phyloP scores from a whole-genome alignment of 2,113 vertebrate species.

The Gymnorhina tibicen region DNA sequence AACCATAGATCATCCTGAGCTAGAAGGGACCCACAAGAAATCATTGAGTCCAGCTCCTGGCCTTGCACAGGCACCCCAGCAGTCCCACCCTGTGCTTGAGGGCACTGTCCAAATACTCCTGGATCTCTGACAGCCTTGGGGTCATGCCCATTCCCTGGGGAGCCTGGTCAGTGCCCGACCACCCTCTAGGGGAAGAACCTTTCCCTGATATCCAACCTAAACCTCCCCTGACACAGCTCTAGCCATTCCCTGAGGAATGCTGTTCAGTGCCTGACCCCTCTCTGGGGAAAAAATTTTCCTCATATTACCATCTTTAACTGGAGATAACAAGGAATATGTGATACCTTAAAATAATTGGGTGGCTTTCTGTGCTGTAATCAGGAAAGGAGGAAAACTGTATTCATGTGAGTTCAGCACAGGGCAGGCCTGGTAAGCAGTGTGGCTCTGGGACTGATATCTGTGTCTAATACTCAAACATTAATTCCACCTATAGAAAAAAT shows the following conservation, averaged over 20 bases:
- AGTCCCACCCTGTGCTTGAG: background rate
- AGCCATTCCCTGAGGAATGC: background rate
- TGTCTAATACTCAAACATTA: background rate
- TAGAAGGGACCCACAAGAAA: background rate
- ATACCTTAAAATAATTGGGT: background rate
- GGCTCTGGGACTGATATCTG: background rate
- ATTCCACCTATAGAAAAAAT: background rate
- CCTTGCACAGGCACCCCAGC: background rate
- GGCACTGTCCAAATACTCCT: accelerated
- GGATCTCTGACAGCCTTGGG: background rate
- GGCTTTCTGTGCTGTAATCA: background rate
- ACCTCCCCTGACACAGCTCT: background rate
- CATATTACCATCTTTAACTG: background rate
- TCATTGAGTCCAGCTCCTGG: too few relatives aligned
- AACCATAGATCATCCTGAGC: background rate
- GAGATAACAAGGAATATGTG: background rate
- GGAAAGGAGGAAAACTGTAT: background rate
- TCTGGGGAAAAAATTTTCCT: background rate
- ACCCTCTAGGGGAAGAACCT: background rate
- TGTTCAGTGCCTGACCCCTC: background rate
- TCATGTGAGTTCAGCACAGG: background rate
- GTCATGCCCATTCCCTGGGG: background rate
- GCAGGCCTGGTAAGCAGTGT: background rate
- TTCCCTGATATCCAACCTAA: background rate
- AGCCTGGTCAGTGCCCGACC: background rate